Evolutionary conservation across 2,888 invertebrate species (phyloP), one percentile per base, ranked within the genome.

Genomic region (Actias luna): DNA sequence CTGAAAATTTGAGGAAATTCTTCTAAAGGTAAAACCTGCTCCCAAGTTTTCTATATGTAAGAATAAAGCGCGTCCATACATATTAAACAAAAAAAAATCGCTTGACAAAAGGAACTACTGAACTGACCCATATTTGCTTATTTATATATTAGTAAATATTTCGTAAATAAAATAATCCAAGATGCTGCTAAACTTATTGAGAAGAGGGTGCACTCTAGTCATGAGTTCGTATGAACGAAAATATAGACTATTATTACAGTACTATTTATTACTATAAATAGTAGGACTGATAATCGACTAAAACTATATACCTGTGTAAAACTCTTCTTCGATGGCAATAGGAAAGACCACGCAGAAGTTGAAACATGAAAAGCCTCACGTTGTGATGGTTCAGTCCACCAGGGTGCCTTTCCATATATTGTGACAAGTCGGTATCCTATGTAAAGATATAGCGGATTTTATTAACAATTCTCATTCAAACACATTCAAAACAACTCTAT

Each of bases 311-410:
- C 92, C 92, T 92, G 93, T 99, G 99, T 78, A 99, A 94, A 73
- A 99, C 99, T 87, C 98, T 95, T 85, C 99, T 95, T 83, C 97
- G 95, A 93, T 99, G 99, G 93, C 99, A 99, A 92, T 98, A 99
- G 60, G 97, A 96, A 74, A 99, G 94, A 58, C 99, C 99, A 74
- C 99, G 95, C 69, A 99, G 94, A 76, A 99, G 94, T 94, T 99
- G 99, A 94, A 98, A 99, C 89, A 99, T 96, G 93, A 98, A 98
- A 81, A 99, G 94, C 86, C 98, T 95, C 72, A 98, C 98, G 93
- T 99, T 99, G 87, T 97, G 96, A 71, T 97, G 96, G 88, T 98
- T 97, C 78, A 99, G 94, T 42, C 99, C 99, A 65, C 98, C 98
- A 27, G 97, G 96, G 92, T 99, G 98, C 90, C 97, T 95, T 93